Evolutionary conservation across 2,888 invertebrate species (phyloP).

Genomic region (Troides oblongomaculatus): DNA sequence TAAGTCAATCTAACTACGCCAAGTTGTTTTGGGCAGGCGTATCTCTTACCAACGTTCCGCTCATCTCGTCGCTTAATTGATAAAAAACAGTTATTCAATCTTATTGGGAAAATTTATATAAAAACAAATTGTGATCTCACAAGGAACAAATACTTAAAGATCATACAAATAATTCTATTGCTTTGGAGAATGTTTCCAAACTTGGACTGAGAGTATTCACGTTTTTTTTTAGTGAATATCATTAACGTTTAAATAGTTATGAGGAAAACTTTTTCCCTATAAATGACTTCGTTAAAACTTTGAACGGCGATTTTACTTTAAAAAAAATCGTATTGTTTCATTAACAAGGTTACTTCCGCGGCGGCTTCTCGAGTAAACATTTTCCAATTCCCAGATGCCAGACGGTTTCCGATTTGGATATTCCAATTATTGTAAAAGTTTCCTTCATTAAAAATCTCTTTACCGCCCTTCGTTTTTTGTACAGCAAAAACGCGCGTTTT

Average conservation of each 20-base stretch:
- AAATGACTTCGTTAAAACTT: conserved; percentile 33
- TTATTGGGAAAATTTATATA: too few relatives aligned
- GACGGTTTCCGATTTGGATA: conserved; percentile 18
- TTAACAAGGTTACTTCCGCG: conserved; percentile 27
- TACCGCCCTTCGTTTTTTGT: conserved; percentile 3
- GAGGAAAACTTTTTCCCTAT: conserved; percentile 12
- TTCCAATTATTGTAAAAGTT: conserved; percentile 21
- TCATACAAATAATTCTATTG: too few relatives aligned
- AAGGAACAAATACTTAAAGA: too few relatives aligned
- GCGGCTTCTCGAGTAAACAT: conserved; percentile 21
- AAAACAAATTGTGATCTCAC: too few relatives aligned
- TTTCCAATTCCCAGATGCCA: conserved; percentile 17
- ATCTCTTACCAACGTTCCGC: too few relatives aligned
- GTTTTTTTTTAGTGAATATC: background rate
- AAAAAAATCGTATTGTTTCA: conserved; percentile 27
- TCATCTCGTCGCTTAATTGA: too few relatives aligned
- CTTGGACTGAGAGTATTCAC: background rate
- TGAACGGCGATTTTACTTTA: conserved; percentile 21
- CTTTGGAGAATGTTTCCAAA: background rate
- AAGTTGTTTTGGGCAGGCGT: too few relatives aligned
- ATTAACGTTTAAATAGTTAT: conserved; percentile 22
- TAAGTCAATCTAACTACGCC: too few relatives aligned
- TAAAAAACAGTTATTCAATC: too few relatives aligned
- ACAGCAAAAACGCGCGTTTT: background rate
- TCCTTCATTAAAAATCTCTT: conserved; percentile 10